These are phyloP conservation scores for Habropoda laboriosa DNA, from an alignment of 1,140 invertebrate species.

Conservation along the genomic window DNA sequence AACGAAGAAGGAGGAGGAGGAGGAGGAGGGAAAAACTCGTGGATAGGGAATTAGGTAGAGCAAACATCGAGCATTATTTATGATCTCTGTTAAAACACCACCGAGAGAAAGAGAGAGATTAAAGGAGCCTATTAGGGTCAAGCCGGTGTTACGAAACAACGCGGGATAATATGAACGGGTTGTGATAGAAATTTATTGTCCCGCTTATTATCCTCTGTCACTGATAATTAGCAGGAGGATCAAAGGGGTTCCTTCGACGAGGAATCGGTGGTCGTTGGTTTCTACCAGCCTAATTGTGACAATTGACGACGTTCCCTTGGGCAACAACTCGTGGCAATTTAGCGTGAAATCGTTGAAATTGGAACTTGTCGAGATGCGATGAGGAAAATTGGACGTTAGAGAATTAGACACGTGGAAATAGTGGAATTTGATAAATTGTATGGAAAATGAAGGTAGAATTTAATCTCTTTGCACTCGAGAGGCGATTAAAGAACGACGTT, in stretches of 20 bases:
- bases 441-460: no score
- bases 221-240: conserved; percentile 24
- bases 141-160: conserved; percentile 31
- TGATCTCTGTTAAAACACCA: conserved; percentile 32
- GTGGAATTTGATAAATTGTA: neutral
- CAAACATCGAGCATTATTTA: conserved; percentile 48
- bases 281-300: neutral
- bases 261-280: neutral
- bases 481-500: no score
- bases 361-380: neutral
- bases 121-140: conserved; percentile 39
- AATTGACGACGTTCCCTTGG: conserved; percentile 10
- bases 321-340: neutral
- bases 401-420: neutral
- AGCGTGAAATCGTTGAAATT: neutral
- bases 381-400: no score
- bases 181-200: conserved; percentile 44
- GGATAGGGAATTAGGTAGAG: conserved; percentile 13
- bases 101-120: no score
- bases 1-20: neutral
- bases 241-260: neutral
- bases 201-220: conserved; percentile 19
- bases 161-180: conserved; percentile 21
- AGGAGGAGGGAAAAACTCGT: neutral
- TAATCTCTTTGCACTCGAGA: no score